phyloP scores from a whole-genome alignment of 2,888 invertebrate species.

The Baronia brevicornis region DNA sequence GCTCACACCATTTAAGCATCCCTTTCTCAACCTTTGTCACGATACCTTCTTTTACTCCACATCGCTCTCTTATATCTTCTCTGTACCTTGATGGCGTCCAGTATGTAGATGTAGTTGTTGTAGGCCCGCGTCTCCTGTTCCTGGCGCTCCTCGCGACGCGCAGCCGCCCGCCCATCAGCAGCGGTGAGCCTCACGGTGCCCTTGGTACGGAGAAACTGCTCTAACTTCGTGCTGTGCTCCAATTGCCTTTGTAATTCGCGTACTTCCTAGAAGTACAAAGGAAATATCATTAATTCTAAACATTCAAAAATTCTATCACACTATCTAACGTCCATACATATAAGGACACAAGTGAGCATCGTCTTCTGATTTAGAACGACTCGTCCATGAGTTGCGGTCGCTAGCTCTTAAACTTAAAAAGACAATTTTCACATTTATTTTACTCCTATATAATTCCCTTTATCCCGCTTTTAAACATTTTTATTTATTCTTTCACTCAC shows the following conservation, averaged over 20 bases:
- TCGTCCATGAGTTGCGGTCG: too few species aligned
- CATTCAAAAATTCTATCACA: too few species aligned
- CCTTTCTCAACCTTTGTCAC: too few species aligned
- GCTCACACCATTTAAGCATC: too few species aligned
- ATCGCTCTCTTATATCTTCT: neutral
- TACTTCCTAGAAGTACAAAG: slow-evolving; percentile 81
- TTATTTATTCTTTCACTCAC: too few species aligned
- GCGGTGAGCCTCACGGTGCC: slow-evolving; percentile 85
- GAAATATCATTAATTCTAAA: slow-evolving; percentile 60
- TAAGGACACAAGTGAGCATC: too few species aligned
- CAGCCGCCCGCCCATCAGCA: slow-evolving; percentile 83
- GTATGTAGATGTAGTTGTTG: slow-evolving; percentile 82
- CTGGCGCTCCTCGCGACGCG: slow-evolving; percentile 79
- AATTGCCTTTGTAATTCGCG: slow-evolving; percentile 89
- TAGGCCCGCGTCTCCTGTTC: slow-evolving; percentile 83
- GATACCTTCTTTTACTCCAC: neutral
- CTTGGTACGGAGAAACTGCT: slow-evolving; percentile 90
- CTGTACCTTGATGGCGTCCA: slow-evolving; percentile 81
- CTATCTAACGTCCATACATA: too few species aligned
- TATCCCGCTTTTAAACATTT: too few species aligned
- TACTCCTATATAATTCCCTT: too few species aligned
- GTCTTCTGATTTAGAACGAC: too few species aligned
- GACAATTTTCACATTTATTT: too few species aligned
- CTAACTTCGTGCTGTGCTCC: slow-evolving; percentile 89
- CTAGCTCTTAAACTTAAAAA: too few species aligned